Conservation (phyloP, 35 echinoderm and acorn worm species). For the Apostichopus japonicus region DNA sequence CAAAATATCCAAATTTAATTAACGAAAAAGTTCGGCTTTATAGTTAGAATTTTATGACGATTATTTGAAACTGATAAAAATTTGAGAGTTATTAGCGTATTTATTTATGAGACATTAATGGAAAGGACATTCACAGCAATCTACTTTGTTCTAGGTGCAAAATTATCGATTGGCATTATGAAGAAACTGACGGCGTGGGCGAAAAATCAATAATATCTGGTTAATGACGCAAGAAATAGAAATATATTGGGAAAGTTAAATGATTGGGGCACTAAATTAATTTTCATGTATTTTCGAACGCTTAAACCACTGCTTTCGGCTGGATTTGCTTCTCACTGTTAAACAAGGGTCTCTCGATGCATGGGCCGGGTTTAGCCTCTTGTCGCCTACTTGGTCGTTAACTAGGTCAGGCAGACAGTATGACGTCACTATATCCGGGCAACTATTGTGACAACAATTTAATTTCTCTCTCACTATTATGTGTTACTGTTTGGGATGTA, state of each 20-base stretch:
- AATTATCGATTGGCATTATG: too few relatives aligned
- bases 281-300: neutral
- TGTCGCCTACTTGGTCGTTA: neutral
- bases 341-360: too few relatives aligned
- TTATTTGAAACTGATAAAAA: too few relatives aligned
- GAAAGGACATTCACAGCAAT: too few relatives aligned
- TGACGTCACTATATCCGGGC: neutral
- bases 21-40: too few relatives aligned
- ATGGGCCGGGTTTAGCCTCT: neutral
- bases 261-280: neutral
- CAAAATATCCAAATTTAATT: too few relatives aligned
- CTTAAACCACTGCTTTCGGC: neutral
- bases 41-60: too few relatives aligned
- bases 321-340: neutral
- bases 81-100: too few relatives aligned
- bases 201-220: too few relatives aligned
- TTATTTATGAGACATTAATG: too few relatives aligned
- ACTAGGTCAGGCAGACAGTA: neutral
- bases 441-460: neutral
- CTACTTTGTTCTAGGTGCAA: too few relatives aligned
- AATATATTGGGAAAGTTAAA: neutral
- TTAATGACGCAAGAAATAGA: neutral
- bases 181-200: too few relatives aligned
- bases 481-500: slow-evolving; percentile 4
- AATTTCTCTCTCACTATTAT: neutral